Evolutionary conservation across 2,113 vertebrate species (phyloP).

Genomic region (Pygoscelis adeliae): DNA sequence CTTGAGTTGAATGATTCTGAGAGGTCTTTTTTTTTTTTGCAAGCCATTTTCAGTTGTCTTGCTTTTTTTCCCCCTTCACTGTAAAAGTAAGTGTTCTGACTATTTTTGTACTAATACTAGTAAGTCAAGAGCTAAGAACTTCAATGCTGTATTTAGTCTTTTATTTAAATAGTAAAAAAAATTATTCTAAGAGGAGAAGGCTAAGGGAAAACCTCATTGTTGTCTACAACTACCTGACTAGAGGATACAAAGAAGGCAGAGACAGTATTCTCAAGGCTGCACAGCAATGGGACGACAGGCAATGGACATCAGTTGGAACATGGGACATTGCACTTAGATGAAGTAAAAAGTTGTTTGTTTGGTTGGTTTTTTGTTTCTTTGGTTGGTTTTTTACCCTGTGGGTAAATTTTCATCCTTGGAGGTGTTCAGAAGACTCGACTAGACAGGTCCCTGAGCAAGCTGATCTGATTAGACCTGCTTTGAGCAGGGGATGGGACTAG

Average conservation of each 20-base stretch:
- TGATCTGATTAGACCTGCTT: background rate
- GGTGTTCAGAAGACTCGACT: background rate
- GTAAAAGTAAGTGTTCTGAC: background rate
- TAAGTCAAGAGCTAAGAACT: background rate
- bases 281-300: background rate
- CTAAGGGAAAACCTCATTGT: background rate
- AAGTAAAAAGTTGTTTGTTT: background rate
- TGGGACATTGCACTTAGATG: background rate
- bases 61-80: background rate
- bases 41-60: background rate
- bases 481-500: background rate
- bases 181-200: background rate
- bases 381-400: too few relatives aligned
- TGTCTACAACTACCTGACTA: background rate
- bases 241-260: background rate
- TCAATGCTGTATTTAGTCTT: background rate
- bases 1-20: background rate
- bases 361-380: too few relatives aligned
- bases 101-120: background rate
- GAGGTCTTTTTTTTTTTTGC: background rate
- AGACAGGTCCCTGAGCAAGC: background rate
- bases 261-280: background rate
- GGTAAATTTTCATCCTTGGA: background rate
- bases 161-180: background rate
- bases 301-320: background rate